Evolutionary conservation across 2,888 invertebrate species (phyloP).

Genomic region (Toxonevra muliebris): DNA sequence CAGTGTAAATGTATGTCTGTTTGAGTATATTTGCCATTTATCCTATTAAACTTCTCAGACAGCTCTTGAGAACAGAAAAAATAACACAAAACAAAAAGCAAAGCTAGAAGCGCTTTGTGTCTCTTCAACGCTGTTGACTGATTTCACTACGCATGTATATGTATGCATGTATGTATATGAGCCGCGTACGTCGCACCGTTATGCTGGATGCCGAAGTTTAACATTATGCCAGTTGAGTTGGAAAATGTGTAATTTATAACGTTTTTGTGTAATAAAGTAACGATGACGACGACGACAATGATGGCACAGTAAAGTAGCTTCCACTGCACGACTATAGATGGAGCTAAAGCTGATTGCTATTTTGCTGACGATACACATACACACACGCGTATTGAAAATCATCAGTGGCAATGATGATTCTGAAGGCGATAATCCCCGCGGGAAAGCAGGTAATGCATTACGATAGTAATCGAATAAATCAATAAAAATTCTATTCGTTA

Average conservation of each 20-base stretch:
- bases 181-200: background rate
- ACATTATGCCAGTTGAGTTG: constrained; percentile 24
- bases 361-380: background rate
- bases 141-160: background rate
- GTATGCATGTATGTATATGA: background rate
- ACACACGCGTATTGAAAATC: background rate
- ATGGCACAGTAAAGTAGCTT: no score
- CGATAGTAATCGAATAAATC: no score
- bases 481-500: no score
- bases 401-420: background rate
- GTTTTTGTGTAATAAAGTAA: constrained; percentile 27
- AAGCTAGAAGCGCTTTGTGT: background rate
- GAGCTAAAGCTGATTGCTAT: no score
- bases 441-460: no score
- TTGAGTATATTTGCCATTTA: constrained; percentile 9
- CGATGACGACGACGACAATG: background rate
- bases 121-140: background rate
- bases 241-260: constrained; percentile 34
- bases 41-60: constrained; percentile 22
- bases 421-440: constrained; percentile 2
- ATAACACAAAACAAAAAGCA: background rate
- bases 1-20: no score
- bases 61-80: background rate
- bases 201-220: background rate
- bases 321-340: no score